These are phyloP conservation scores for Drosophila kanekoi DNA, from an alignment of 2,888 invertebrate species.

Conservation along the genomic window DNA sequence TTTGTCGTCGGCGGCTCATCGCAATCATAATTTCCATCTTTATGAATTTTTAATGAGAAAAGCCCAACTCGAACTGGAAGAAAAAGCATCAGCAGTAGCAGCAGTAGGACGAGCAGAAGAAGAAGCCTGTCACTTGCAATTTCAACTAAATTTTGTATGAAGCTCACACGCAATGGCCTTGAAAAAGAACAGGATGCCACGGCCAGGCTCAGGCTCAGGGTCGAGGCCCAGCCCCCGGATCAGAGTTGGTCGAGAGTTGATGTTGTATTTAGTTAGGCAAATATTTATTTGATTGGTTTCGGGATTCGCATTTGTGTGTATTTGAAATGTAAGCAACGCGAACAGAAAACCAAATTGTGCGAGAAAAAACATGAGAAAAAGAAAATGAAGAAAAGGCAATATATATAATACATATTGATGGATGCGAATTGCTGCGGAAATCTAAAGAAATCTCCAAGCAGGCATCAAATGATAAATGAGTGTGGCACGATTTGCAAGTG, in stretches of 20 bases:
- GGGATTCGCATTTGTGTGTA: slow-evolving; percentile 61
- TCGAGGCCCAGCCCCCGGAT: slow-evolving; percentile 18
- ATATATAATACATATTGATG: slow-evolving; percentile 30
- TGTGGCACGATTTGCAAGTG: slow-evolving; percentile 3
- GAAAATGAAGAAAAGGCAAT: slow-evolving; percentile 4
- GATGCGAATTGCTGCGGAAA: slow-evolving; percentile 33
- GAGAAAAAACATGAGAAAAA: slow-evolving; percentile 38
- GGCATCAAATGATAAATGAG: slow-evolving; percentile 43
- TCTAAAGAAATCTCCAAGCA: slow-evolving; percentile 27
- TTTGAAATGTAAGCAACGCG: slow-evolving; percentile 54
- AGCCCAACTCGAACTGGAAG: slow-evolving; percentile 49
- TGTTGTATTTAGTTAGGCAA: slow-evolving; percentile 77
- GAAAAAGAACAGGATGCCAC: slow-evolving; percentile 43
- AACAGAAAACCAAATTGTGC: slow-evolving; percentile 72
- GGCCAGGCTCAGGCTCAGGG: slow-evolving; percentile 14
- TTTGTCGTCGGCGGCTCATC: slow-evolving; percentile 75
- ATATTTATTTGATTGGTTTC: slow-evolving; percentile 80
- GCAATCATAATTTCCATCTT: slow-evolving; percentile 80
- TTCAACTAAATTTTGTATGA: slow-evolving; percentile 74
- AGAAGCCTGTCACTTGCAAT: slow-evolving; percentile 71
- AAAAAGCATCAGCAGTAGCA: slow-evolving; percentile 11
- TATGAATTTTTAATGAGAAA: slow-evolving; percentile 82
- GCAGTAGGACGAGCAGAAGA: slow-evolving; percentile 12
- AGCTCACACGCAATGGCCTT: slow-evolving; percentile 61
- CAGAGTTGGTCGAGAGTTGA: slow-evolving; percentile 44